Percentiles rank a stretch among this genome's conserved stretches.
These are phyloP conservation scores for Aricia artaxerxes DNA, from an alignment of 2,888 invertebrate genomes.

Conservation along the genomic window DNA sequence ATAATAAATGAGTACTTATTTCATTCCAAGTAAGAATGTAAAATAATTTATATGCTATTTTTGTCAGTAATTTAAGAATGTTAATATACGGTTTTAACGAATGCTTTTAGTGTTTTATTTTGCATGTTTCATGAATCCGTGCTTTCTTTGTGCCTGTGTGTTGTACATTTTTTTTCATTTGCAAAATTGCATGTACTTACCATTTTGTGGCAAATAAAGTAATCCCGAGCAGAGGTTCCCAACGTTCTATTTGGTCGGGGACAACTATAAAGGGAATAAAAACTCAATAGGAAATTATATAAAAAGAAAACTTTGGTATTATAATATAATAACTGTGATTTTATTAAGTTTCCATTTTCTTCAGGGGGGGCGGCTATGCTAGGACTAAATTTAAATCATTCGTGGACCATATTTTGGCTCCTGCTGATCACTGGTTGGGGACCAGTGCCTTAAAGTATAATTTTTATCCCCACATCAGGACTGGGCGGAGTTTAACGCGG, in stretches of 20 bases:
- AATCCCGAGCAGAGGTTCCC: neutral
- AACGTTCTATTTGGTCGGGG: too few species aligned
- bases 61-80: conserved; percentile 57
- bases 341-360: too few species aligned
- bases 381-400: too few species aligned
- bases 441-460: neutral
- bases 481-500: conserved; percentile 83
- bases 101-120: conserved; percentile 61
- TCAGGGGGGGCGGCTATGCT: too few species aligned
- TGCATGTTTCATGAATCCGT: conserved; percentile 38
- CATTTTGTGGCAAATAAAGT: neutral
- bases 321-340: too few species aligned
- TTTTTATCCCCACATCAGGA: conserved; percentile 62
- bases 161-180: conserved; percentile 24
- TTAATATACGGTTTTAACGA: conserved; percentile 74
- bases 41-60: conserved; percentile 40
- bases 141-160: conserved; percentile 26
- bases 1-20: conserved; percentile 32
- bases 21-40: conserved; percentile 32
- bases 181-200: neutral
- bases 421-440: too few species aligned
- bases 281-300: too few species aligned
- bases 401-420: too few species aligned
- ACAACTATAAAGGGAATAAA: too few species aligned
- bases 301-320: too few species aligned